These are phyloP conservation scores for Forbesichthys agassizii DNA, from an alignment of 2,113 vertebrate species.

Conservation along the genomic window DNA sequence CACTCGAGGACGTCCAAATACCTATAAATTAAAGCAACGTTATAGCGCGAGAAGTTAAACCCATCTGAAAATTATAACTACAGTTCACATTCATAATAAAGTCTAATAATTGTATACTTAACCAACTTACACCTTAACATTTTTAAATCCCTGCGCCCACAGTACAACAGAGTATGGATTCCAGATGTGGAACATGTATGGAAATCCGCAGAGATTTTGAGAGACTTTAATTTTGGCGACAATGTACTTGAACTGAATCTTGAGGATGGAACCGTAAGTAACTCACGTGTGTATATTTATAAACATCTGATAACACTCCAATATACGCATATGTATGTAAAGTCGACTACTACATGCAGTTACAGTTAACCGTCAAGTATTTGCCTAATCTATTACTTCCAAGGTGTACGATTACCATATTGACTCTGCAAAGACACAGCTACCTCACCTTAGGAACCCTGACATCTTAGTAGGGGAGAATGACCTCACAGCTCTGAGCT, in stretches of 20 bases:
- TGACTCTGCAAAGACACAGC: slow-evolving; percentile 69
- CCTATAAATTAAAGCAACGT: too few species aligned
- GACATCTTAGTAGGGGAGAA: slow-evolving; percentile 98
- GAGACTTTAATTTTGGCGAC: slow-evolving; percentile 83
- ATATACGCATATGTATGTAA: too few species aligned
- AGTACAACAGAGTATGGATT: slow-evolving; percentile 98
- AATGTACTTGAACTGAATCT: slow-evolving; percentile 77
- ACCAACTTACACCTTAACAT: neutral
- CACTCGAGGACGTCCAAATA: neutral
- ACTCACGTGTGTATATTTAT: neutral
- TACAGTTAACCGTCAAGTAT: neutral
- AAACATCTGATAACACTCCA: neutral
- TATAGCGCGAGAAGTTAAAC: too few species aligned
- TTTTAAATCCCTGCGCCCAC: neutral
- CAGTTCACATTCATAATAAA: neutral
- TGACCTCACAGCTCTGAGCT: slow-evolving; percentile 97
- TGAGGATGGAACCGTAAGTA: slow-evolving; percentile 90
- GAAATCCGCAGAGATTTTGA: slow-evolving; percentile 91
- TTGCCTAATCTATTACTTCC: slow-evolving; percentile 6
- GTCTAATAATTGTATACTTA: neutral
- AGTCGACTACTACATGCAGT: neutral
- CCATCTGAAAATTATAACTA: too few species aligned
- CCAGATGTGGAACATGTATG: slow-evolving; percentile 90
- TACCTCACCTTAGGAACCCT: slow-evolving; percentile 92
- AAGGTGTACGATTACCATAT: slow-evolving; percentile 82